Evolutionary conservation across 2,113 vertebrate species (phyloP).

Genomic region (Charadrius vociferus): DNA sequence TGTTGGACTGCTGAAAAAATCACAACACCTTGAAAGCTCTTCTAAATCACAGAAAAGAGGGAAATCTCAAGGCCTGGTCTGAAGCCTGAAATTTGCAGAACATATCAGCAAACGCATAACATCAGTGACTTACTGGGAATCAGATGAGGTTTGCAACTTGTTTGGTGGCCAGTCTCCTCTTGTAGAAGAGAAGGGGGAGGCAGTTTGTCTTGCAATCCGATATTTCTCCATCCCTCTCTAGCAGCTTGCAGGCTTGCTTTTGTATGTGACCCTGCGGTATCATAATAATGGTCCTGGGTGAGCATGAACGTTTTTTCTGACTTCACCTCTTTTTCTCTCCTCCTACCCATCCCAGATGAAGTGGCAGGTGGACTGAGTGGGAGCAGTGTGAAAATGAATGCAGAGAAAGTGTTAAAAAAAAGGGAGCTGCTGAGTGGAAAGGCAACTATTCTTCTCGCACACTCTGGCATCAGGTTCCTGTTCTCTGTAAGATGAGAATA

Average conservation of each 20-base stretch:
- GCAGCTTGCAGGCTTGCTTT: constrained; percentile 4
- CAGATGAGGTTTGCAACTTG: neutral
- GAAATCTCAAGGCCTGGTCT: neutral
- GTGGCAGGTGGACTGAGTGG: constrained; percentile 72
- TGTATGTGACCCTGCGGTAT: neutral
- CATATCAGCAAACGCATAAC: neutral
- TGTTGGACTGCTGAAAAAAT: neutral
- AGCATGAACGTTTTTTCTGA: constrained; percentile 25
- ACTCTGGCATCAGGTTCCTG: neutral
- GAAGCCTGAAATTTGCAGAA: neutral
- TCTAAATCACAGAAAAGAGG: neutral
- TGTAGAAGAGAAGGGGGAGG: neutral
- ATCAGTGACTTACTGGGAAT: neutral
- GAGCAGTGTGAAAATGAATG: constrained; percentile 63
- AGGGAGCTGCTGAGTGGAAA: constrained; percentile 41
- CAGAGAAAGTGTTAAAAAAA: constrained; percentile 38
- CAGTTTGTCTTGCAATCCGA: neutral
- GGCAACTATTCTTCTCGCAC: neutral
- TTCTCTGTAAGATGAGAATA: neutral
- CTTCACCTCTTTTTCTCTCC: constrained; percentile 50
- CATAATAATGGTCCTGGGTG: neutral
- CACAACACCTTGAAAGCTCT: neutral
- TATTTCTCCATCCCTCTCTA: neutral
- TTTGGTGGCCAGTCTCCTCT: neutral
- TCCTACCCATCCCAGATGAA: constrained; percentile 63